Percentiles rank a stretch among this genome's conserved stretches.
These are phyloP conservation scores for Ctenodactylus gundi DNA, from an alignment of 2,113 vertebrate genomes.

Conservation along the genomic window DNA sequence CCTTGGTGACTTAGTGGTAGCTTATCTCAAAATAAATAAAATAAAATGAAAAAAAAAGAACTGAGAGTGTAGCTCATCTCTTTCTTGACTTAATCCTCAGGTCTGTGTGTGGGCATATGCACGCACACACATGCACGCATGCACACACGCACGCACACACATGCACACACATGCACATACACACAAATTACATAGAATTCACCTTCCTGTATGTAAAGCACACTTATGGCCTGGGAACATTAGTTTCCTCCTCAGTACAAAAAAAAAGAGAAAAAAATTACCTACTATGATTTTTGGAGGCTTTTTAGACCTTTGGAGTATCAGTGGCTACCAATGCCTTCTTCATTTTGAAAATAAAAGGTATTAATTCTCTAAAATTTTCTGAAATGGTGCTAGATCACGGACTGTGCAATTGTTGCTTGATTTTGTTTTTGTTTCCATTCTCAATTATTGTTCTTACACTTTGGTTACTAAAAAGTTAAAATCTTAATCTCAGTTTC, in stretches of 20 bases:
- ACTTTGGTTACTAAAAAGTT: not conserved
- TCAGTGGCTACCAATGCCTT: too few relatives aligned
- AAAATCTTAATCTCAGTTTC: not conserved
- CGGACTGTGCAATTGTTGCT: not conserved
- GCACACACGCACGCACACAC: too few relatives aligned
- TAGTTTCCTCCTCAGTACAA: not conserved
- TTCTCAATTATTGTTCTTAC: not conserved
- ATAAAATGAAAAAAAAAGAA: too few relatives aligned
- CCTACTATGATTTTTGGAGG: not conserved
- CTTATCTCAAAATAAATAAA: not conserved
- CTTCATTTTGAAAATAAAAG: too few relatives aligned
- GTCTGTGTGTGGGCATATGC: too few relatives aligned
- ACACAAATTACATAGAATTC: not conserved
- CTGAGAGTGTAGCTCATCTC: not conserved
- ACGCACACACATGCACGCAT: too few relatives aligned
- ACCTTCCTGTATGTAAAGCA: not conserved
- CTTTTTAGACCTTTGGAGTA: too few relatives aligned
- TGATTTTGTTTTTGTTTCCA: not conserved
- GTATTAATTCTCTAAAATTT: not conserved
- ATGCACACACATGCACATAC: too few relatives aligned
- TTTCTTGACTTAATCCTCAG: not conserved
- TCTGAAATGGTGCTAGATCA: not conserved
- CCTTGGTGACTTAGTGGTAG: not conserved
- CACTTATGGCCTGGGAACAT: not conserved
- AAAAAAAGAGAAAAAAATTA: not conserved